Conservation (phyloP, 2,113 vertebrate species). For the Oxyura jamaicensis region DNA sequence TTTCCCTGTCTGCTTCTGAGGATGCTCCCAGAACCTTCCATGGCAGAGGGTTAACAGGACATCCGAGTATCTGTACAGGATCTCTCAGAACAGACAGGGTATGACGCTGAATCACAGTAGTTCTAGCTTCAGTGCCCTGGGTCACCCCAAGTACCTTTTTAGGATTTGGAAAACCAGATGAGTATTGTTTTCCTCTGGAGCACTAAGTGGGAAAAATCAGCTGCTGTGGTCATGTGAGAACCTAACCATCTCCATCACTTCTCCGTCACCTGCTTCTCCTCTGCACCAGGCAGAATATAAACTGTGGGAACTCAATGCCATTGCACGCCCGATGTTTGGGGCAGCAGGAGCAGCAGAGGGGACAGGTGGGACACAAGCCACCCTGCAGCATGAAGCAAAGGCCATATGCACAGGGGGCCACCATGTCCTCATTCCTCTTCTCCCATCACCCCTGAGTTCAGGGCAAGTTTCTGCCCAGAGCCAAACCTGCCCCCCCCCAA, state of each 20-base stretch:
- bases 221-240: not conserved
- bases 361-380: not conserved
- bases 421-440: not conserved
- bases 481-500: no score
- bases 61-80: not conserved
- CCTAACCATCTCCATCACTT: not conserved
- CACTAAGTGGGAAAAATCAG: not conserved
- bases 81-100: rapidly evolving
- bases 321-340: not conserved
- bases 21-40: not conserved
- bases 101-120: not conserved
- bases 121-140: rapidly evolving
- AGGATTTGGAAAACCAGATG: not conserved
- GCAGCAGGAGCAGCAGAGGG: not conserved
- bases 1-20: not conserved
- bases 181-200: not conserved
- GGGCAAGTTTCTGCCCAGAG: not conserved
- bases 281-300: not conserved
- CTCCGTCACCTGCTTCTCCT: not conserved
- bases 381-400: not conserved
- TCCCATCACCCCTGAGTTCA: not conserved
- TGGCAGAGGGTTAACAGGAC: not conserved
- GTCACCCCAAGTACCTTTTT: not conserved
- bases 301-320: not conserved
- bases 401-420: not conserved